Evolutionary conservation across 1,140 invertebrate genomes (phyloP).

Genomic region (Trissolcus basalis): DNA sequence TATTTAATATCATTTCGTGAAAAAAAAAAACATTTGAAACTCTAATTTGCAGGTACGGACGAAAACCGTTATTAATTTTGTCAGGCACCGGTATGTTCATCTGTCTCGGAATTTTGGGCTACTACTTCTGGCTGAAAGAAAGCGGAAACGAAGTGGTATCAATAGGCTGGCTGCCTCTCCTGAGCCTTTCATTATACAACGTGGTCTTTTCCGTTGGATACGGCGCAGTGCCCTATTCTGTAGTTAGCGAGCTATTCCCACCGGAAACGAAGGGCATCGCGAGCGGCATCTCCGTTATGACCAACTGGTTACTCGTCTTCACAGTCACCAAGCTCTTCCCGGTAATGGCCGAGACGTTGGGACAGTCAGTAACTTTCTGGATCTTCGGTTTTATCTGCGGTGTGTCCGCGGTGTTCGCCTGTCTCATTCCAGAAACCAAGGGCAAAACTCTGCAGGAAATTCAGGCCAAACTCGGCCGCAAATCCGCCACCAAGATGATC

Average conservation of each 20-base stretch:
- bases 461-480: conserved; percentile 76
- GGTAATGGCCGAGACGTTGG: conserved; percentile 69
- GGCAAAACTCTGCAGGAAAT: conserved; percentile 86
- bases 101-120: conserved; percentile 76
- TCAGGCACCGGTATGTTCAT: conserved; percentile 76
- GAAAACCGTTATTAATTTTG: conserved; percentile 79
- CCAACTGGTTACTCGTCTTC: conserved; percentile 77
- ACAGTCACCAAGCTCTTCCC: conserved; percentile 78
- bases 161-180: conserved; percentile 74
- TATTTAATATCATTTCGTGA: too few relatives aligned
- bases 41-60: conserved; percentile 73
- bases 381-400: conserved; percentile 77
- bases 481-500: conserved; percentile 9
- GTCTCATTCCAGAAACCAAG: conserved; percentile 87
- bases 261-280: conserved; percentile 79
- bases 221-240: conserved; percentile 84
- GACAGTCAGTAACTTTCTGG: conserved; percentile 78
- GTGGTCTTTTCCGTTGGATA: conserved; percentile 77
- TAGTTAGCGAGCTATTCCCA: conserved; percentile 83
- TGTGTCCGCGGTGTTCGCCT: conserved; percentile 76
- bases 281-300: conserved; percentile 77
- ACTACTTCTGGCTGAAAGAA: conserved; percentile 77
- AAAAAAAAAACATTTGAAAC: background rate
- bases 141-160: conserved; percentile 64
- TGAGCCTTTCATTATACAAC: conserved; percentile 73